phyloP scores from a whole-genome alignment of 2,888 invertebrate species.

The Ptychoptera albimana region DNA sequence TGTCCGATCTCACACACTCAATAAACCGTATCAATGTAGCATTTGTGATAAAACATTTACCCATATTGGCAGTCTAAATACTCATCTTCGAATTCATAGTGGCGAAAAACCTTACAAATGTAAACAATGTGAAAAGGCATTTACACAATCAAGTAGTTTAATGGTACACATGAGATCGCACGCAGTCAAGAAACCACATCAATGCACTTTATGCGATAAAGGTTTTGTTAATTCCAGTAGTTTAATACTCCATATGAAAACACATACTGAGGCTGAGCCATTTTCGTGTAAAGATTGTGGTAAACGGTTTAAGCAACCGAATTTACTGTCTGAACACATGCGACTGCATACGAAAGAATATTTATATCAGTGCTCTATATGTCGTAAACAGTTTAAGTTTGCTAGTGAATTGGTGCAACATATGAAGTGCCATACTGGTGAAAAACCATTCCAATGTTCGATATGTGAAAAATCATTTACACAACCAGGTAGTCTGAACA shows the following conservation, averaged over 20 bases:
- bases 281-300: conserved; percentile 26
- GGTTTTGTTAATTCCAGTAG: conserved; percentile 29
- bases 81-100: conserved; percentile 29
- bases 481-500: conserved; percentile 29
- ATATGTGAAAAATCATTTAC: conserved; percentile 31
- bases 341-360: conserved; percentile 27
- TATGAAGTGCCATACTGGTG: conserved; percentile 31
- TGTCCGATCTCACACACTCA: conserved; percentile 29
- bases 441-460: conserved; percentile 30
- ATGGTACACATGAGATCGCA: conserved; percentile 30
- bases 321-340: conserved; percentile 29
- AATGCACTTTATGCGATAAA: conserved; percentile 28
- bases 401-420: conserved; percentile 31
- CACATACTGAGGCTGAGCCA: conserved; percentile 22
- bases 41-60: conserved; percentile 30
- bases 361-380: conserved; percentile 29
- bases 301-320: conserved; percentile 29
- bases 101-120: conserved; percentile 31
- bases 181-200: conserved; percentile 27
- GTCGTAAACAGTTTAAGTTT: conserved; percentile 24
- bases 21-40: conserved; percentile 29
- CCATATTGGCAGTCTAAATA: conserved; percentile 30
- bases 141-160: conserved; percentile 29
- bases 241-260: conserved; percentile 23
- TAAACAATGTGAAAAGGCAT: conserved; percentile 28